Evolutionary conservation across 2,113 vertebrate species (phyloP), one percentile per base, ranked within the genome.

Genomic region (Leucopsar rothschildi): DNA sequence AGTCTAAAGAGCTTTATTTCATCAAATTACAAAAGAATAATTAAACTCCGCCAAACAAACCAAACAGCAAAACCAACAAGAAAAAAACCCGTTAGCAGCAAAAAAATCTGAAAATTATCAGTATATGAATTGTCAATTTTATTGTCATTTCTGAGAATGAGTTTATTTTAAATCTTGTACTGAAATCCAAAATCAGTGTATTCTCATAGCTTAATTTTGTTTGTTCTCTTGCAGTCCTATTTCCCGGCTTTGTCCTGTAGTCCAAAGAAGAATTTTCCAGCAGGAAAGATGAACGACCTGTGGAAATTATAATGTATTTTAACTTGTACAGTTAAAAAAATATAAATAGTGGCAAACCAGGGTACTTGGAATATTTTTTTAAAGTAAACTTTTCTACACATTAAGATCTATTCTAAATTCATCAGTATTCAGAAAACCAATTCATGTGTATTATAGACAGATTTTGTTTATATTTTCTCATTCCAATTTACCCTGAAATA

Each of bases 31-130:
- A 55, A 44, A 68, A 28, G 5, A 50, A 16, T 37, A 59, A 27
- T 37, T 65, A 42, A 65, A 52, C 6, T 2, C 3, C 42, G n/a
- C 22, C 12, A 37, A 68, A 8, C 15, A 53, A 53, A 69, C 3
- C 23, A 61, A 61, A 60, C 23, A 39, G 9, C 15, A 42, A 35
- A 53, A 40, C 23, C 10, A 47, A 29, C 9, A n/a, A 56, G 11
- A 15, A 15, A 39, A 44, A 31, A 60, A 18, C 10, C 2, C 4
- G 0, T 56, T 24, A 52, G 4, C 16, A 24, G 10, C 3, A 63
- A 8, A 11, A 31, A 65, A 60, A 20, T 2, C 14, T 63, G 22
- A 72, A 33, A 42, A 22, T 55, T 3, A 45, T 35, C 10, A 45
- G 11, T 31, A 61, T 70, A 50, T 44, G 76, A 55, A 19, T 63